Evolutionary conservation across 2,888 invertebrate genomes (phyloP).

Genomic region (Emmelina monodactyla): DNA sequence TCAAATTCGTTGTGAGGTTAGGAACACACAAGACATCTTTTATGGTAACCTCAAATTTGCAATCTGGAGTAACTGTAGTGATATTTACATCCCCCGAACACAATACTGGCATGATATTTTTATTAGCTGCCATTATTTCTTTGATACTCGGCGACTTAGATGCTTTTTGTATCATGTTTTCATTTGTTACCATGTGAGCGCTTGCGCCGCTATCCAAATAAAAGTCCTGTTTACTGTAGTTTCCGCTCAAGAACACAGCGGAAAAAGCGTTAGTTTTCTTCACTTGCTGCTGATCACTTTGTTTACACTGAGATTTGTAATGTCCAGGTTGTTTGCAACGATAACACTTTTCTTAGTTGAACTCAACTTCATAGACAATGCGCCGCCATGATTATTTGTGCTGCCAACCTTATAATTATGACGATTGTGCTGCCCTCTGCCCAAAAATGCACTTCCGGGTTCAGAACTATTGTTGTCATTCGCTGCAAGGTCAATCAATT

Average conservation of each 20-base stretch:
- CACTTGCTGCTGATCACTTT: background rate
- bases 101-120: slow-evolving; percentile 10
- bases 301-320: background rate
- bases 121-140: slow-evolving; percentile 14
- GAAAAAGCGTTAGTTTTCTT: slow-evolving; percentile 10
- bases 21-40: slow-evolving; percentile 14
- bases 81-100: slow-evolving; percentile 14
- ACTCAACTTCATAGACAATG: background rate
- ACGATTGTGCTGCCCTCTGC: background rate
- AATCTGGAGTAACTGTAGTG: slow-evolving; percentile 6
- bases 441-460: background rate
- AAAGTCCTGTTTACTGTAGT: slow-evolving; percentile 11
- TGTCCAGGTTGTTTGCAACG: background rate
- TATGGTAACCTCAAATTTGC: slow-evolving; percentile 13
- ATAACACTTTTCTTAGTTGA: slow-evolving; percentile 4
- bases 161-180: slow-evolving; percentile 6
- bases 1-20: slow-evolving; percentile 13
- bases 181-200: slow-evolving; percentile 9
- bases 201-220: slow-evolving; percentile 14
- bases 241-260: slow-evolving; percentile 13
- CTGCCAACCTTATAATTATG: background rate
- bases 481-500: slow-evolving; percentile 7
- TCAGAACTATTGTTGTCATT: background rate
- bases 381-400: background rate
- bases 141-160: slow-evolving; percentile 3